Conservation (phyloP, 1,140 invertebrate genomes). For the Zeugodacus cucurbitae region DNA sequence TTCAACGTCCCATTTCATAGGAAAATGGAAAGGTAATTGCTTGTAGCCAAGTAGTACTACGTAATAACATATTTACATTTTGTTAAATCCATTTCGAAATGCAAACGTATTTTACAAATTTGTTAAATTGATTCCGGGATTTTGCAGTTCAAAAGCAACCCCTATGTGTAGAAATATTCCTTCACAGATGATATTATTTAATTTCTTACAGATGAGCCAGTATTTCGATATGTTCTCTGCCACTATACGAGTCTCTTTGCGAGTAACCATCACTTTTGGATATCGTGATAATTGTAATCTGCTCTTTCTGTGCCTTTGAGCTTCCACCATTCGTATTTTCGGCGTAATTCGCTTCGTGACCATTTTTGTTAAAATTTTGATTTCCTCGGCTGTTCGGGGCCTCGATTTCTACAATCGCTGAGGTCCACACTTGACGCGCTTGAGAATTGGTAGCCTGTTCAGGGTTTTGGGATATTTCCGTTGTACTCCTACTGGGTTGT, state of each 20-base stretch:
- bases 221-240: slow-evolving; percentile 63
- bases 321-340: background rate
- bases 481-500: background rate
- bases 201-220: slow-evolving; percentile 54
- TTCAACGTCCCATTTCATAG: too few relatives aligned
- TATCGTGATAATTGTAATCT: slow-evolving; percentile 64
- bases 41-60: too few relatives aligned
- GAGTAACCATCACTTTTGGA: slow-evolving; percentile 47
- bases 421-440: slow-evolving; percentile 56
- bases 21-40: too few relatives aligned
- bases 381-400: slow-evolving; percentile 50
- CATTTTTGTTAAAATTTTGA: background rate
- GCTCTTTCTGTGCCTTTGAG: slow-evolving; percentile 50
- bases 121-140: too few relatives aligned
- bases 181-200: too few relatives aligned
- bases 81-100: too few relatives aligned
- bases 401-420: slow-evolving; percentile 61
- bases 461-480: background rate
- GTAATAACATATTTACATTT: too few relatives aligned
- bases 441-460: background rate
- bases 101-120: too few relatives aligned
- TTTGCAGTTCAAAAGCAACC: too few relatives aligned
- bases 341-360: background rate
- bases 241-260: slow-evolving; percentile 20
- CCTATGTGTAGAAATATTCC: too few relatives aligned